phyloP scores from a whole-genome alignment of 2,113 vertebrate species.

The Struthio camelus region DNA sequence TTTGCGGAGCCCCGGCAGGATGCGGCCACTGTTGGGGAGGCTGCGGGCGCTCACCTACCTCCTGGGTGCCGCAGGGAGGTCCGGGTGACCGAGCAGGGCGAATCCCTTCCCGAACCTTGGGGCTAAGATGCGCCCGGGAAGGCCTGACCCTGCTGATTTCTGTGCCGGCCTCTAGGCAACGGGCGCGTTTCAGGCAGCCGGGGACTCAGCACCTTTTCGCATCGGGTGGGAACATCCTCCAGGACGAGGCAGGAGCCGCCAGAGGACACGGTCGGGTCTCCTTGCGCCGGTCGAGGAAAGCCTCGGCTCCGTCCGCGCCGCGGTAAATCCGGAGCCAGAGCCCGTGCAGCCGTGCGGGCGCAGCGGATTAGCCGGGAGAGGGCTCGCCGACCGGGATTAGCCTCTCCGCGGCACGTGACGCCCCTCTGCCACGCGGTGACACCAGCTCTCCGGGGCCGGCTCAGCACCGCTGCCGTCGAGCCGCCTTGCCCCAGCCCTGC shows the following conservation, averaged over 20 bases:
- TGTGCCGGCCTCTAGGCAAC: fast-evolving
- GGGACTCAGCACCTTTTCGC: background rate
- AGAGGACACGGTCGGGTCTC: fast-evolving
- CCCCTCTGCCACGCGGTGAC: background rate
- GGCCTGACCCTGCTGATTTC: background rate
- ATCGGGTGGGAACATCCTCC: background rate
- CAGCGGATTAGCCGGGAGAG: background rate
- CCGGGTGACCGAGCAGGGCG: background rate
- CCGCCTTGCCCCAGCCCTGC: background rate
- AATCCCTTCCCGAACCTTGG: background rate
- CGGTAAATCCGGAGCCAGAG: background rate
- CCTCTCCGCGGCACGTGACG: background rate
- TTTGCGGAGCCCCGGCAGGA: background rate
- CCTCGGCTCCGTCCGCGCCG: background rate
- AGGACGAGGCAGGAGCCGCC: background rate
- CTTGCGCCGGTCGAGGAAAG: background rate
- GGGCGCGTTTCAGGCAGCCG: fast-evolving
- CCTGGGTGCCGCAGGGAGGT: background rate
- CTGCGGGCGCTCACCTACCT: background rate
- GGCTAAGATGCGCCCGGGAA: background rate
- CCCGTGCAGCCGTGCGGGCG: fast-evolving
- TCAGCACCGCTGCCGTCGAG: background rate
- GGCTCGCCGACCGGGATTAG: background rate
- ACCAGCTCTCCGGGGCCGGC: background rate
- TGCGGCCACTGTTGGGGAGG: background rate